These are phyloP conservation scores for Molossus alvarezi DNA, from an alignment of 2,797 vertebrate species.

Conservation along the genomic window DNA sequence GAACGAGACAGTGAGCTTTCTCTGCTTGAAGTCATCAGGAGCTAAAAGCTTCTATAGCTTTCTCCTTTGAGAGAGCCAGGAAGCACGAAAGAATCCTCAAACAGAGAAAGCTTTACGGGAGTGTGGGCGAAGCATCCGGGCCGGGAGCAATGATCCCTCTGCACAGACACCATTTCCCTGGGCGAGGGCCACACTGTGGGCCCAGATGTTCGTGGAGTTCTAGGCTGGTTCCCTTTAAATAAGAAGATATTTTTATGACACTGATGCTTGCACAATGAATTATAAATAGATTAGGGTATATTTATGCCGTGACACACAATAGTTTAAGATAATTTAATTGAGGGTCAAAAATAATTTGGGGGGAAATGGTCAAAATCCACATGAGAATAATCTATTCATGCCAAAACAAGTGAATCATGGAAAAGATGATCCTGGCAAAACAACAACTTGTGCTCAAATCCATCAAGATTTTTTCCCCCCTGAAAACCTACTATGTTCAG, in stretches of 20 bases:
- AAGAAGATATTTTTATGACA: not conserved
- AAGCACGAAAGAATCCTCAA: conserved; percentile 26
- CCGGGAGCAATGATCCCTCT: not conserved
- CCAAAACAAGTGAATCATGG: not conserved
- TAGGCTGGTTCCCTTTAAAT: not conserved
- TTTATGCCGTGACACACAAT: not conserved
- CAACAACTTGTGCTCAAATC: not conserved
- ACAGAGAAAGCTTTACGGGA: not conserved
- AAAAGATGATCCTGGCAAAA: not conserved
- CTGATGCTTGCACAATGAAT: not conserved
- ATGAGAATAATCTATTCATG: conserved; percentile 19
- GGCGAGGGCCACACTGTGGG: not conserved
- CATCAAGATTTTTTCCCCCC: not conserved
- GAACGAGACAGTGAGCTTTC: not conserved
- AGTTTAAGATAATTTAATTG: conserved; percentile 33
- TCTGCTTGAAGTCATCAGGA: not conserved
- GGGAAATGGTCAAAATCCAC: not conserved
- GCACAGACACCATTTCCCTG: not conserved
- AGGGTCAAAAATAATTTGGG: conserved; percentile 38
- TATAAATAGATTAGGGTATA: not conserved
- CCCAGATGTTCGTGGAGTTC: not conserved
- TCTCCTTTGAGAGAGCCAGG: not conserved
- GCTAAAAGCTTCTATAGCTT: not conserved
- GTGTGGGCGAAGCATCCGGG: not conserved
- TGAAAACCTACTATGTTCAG: not conserved